Evolutionary conservation across 2,888 invertebrate species (phyloP), one percentile per base, ranked within the genome.

Genomic region (Stenoptilia bipunctidactyla): DNA sequence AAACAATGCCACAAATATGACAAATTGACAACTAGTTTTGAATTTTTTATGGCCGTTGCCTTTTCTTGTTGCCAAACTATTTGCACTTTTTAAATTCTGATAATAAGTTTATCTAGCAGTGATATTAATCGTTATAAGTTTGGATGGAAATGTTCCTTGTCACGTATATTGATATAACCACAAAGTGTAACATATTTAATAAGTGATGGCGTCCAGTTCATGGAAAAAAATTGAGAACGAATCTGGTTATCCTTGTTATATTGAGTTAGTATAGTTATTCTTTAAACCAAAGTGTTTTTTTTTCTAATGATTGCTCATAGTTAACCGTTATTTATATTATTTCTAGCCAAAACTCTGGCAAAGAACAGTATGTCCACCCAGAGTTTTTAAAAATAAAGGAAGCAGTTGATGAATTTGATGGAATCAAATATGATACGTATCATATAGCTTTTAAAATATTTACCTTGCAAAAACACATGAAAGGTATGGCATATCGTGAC

Each of bases 341-440:
- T 44, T 44, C 49, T 56, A 89, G 89, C 49, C 83, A 86, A 54
- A 52, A 54, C 3, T 79, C 75, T 12, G 80, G 84, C 36, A 64
- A 68, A 40, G 79, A 85, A 49, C 84, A 86, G 51, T 86, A 85
- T 77, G 86, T 88, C 52, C 88, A 89, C 60, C 89, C 88, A 13
- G 80, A 85, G 45, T 90, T 88, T 70, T 58, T 66, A 27, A 85
- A 85, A 49, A 83, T 89, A 12, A 72, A 86, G 56, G 79, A 85
- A 47, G 71, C 76, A 33, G 63, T 91, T 15, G 85, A 88, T 48
- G 88, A 88, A 42, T 89, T 87, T 53, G 89, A 91, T 57, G 86
- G 83, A 37, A 89, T 93, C 44, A 90, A 90, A 59, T 93, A 92
- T 70, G 88, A 89, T 46, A 88, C 89, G 1, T 93, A 94, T 59